These are phyloP conservation scores for Clarias pachynema DNA, from an alignment of 2,797 vertebrate genomes.

Conservation along the genomic window DNA sequence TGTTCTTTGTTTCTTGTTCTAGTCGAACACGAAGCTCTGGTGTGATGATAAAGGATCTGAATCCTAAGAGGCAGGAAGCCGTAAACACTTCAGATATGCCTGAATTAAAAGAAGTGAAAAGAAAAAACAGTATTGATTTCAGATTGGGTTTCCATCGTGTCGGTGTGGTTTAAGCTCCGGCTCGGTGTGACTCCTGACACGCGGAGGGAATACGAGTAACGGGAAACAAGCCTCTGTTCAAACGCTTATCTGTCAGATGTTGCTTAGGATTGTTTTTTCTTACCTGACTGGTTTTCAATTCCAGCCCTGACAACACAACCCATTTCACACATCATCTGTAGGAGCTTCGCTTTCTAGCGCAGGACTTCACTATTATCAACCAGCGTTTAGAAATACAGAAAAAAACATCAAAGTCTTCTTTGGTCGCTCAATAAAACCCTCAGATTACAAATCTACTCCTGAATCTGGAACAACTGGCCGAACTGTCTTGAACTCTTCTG, in stretches of 20 bases:
- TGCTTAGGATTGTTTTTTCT: background rate
- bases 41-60: background rate
- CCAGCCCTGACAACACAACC: background rate
- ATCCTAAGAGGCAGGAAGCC: conserved; percentile 5
- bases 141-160: background rate
- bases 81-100: conserved; percentile 1
- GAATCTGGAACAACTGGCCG: background rate
- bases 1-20: conserved; percentile 37
- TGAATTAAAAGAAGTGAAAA: no score
- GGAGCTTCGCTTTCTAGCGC: background rate
- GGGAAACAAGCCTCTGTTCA: background rate
- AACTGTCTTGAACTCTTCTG: background rate
- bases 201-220: background rate
- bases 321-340: background rate
- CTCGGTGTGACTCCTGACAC: background rate
- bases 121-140: conserved; percentile 19
- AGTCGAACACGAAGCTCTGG: conserved; percentile 18
- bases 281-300: background rate
- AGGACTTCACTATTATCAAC: background rate
- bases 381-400: background rate
- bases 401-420: background rate
- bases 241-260: background rate
- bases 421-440: background rate
- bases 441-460: background rate
- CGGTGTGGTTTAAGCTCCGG: conserved; percentile 16